A percentile compares a stretch with the other conserved stretches of the same genome.
These are phyloP conservation scores for Stictonetta naevosa DNA, from an alignment of 2,113 vertebrate genomes.

Conservation along the genomic window DNA sequence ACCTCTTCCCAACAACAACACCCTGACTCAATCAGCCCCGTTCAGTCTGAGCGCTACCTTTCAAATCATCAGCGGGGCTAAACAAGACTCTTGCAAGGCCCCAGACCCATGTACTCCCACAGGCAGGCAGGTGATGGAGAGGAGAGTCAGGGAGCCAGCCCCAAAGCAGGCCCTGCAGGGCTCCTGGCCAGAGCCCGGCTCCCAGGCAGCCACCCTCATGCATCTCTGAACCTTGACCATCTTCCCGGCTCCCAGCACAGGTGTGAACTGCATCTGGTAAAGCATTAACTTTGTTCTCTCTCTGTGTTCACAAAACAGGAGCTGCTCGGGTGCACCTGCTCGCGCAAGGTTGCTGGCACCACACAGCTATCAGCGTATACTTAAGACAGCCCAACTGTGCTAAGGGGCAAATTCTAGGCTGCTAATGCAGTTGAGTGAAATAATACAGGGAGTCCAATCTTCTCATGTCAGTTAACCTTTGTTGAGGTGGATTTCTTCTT, in stretches of 20 bases:
- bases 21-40: no score
- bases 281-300: slow-evolving; percentile 81
- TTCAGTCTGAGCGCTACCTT: rapidly evolving
- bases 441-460: background rate
- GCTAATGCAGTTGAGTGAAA: background rate
- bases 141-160: background rate
- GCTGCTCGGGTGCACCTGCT: slow-evolving; percentile 80
- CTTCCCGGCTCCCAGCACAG: slow-evolving; percentile 72
- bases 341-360: slow-evolving; percentile 69
- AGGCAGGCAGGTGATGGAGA: background rate
- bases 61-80: background rate
- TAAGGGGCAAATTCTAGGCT: slow-evolving; percentile 25
- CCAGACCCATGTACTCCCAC: background rate
- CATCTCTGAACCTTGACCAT: slow-evolving; percentile 19
- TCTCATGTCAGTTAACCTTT: background rate
- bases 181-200: background rate
- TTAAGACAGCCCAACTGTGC: slow-evolving; percentile 26
- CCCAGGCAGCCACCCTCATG: background rate
- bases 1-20: rapidly evolving
- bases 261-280: slow-evolving; percentile 83
- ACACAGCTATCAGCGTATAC: slow-evolving; percentile 38
- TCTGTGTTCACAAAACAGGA: slow-evolving; percentile 72
- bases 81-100: background rate
- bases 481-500: background rate
- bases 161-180: background rate